A percentile compares a stretch with the other conserved stretches of the same genome.
Evolutionary conservation across 2,888 invertebrate species (phyloP).

Genomic region (Drosophila antonietae): DNA sequence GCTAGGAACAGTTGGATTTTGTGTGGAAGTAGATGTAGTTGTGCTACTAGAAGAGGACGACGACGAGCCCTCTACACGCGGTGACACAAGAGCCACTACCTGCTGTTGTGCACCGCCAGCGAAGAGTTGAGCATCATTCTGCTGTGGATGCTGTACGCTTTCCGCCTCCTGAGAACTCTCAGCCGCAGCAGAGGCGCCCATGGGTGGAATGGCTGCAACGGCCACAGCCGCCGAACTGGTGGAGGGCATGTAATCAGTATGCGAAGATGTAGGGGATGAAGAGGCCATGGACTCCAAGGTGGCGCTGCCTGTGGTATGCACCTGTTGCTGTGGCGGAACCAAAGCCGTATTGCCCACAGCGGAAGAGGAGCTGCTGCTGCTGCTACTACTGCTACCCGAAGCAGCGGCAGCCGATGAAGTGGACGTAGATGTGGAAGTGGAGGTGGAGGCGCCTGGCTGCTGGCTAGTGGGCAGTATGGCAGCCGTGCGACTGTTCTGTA

Average conservation of each 20-base stretch:
- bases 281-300: constrained; percentile 86
- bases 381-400: constrained; percentile 51
- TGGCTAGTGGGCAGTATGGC: constrained; percentile 90
- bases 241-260: constrained; percentile 94
- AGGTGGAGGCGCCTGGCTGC: constrained; percentile 75
- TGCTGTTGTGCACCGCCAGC: constrained; percentile 86
- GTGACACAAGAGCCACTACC: constrained; percentile 90
- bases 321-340: constrained; percentile 88
- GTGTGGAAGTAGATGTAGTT: constrained; percentile 63
- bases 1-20: constrained; percentile 74
- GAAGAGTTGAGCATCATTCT: constrained; percentile 81
- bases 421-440: constrained; percentile 74
- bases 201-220: constrained; percentile 89
- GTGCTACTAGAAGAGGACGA: constrained; percentile 52
- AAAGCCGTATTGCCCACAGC: constrained; percentile 85
- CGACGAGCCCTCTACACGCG: constrained; percentile 88
- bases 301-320: constrained; percentile 85
- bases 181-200: constrained; percentile 83
- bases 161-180: constrained; percentile 85
- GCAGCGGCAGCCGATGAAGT: constrained; percentile 67
- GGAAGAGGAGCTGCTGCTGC: constrained; percentile 38
- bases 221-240: constrained; percentile 89
- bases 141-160: constrained; percentile 83
- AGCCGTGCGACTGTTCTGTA: constrained; percentile 89
- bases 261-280: constrained; percentile 90